phyloP scores from a whole-genome alignment of 2,113 vertebrate species.

The Crotalus tigris region DNA sequence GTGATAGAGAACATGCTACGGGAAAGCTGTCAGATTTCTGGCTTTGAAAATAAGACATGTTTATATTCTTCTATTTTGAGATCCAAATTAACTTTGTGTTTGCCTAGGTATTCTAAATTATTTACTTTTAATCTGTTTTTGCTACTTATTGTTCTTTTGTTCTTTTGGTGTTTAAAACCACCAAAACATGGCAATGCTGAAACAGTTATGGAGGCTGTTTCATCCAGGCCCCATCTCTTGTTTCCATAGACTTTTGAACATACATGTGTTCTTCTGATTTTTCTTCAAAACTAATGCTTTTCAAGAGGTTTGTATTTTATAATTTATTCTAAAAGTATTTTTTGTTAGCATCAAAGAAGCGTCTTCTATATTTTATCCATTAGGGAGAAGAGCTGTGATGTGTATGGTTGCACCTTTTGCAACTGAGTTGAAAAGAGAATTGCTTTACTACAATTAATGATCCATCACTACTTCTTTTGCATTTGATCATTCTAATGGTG shows the following conservation, averaged over 20 bases:
- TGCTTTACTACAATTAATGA: neutral
- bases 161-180: neutral
- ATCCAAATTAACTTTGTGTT: neutral
- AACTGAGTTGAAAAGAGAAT: neutral
- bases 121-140: neutral
- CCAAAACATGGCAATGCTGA: neutral
- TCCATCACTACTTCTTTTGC: neutral
- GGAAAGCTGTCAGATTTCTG: neutral
- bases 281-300: neutral
- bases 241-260: neutral
- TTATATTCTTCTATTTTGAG: neutral
- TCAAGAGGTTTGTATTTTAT: neutral
- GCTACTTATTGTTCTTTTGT: neutral
- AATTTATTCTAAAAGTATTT: neutral
- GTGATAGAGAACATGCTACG: neutral
- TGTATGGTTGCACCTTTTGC: neutral
- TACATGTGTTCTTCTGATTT: neutral
- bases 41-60: neutral
- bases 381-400: neutral
- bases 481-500: neutral
- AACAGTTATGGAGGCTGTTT: neutral
- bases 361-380: neutral
- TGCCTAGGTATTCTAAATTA: neutral
- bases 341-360: neutral
- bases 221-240: neutral